Conservation (phyloP, 2,113 vertebrate genomes). For the Poeciliopsis retropinna region DNA sequence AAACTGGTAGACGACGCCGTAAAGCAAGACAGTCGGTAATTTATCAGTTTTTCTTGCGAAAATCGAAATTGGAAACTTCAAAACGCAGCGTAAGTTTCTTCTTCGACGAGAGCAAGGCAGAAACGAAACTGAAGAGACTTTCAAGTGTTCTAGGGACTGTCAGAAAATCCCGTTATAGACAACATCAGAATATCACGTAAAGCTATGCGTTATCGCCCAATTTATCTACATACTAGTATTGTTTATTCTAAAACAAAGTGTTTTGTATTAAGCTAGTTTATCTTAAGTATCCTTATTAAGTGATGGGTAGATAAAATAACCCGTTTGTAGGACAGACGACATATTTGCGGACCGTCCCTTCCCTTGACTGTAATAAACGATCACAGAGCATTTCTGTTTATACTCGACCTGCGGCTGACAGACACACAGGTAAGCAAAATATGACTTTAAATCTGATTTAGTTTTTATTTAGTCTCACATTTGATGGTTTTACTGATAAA, state of each 20-base stretch:
- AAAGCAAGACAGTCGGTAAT: neutral
- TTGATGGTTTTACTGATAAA: neutral
- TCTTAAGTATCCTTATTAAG: fast-evolving
- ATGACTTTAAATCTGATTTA: fast-evolving
- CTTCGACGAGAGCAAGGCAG: fast-evolving
- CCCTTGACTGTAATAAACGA: neutral
- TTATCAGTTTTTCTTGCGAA: neutral
- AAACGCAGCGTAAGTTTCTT: constrained; percentile 50
- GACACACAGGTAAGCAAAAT: neutral
- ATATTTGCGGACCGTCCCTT: constrained; percentile 18
- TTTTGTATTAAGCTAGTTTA: fast-evolving
- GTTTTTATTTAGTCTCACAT: neutral
- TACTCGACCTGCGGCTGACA: neutral
- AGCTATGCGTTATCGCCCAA: fast-evolving
- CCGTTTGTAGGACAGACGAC: fast-evolving
- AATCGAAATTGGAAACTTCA: neutral
- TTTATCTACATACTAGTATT: neutral
- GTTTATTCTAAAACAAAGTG: neutral
- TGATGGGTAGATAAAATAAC: too few species aligned
- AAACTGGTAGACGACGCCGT: neutral
- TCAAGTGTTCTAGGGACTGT: neutral
- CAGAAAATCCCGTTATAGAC: fast-evolving
- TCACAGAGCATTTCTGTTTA: neutral
- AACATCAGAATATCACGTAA: neutral
- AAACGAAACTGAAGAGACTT: constrained; percentile 42